Evolutionary conservation across 2,888 invertebrate genomes (phyloP), one percentile per base, ranked within the genome.

Genomic region (Hyposoter dolosus): DNA sequence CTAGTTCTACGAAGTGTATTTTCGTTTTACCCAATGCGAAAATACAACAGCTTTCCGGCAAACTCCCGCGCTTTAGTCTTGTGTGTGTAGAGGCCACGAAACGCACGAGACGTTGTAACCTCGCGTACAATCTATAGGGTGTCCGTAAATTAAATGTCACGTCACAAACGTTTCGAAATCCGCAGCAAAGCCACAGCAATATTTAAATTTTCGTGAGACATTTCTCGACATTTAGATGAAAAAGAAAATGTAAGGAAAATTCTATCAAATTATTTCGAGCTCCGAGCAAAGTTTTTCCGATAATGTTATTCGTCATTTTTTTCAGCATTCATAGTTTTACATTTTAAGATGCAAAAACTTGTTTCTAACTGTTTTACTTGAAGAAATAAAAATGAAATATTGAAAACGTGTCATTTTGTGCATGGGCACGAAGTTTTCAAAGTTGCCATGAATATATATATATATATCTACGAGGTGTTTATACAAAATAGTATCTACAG

Each of bases 1-100:
- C 66, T 65, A n/a, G 23, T 84, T 84, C 84, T 32, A 1, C 63
- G 80, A 80, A 84, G 32, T 32, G 68, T 84, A 84, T 84, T 84
- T 84, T 43, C 69, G 75, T 69, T 47, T 40, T 71, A 43, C 63
- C 47, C 56, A 47, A 53, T 40, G 63, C 47, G 63, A 75, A 74
- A 60, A 69, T 72, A 53, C 75, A 75, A 75, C 56, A 75, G 79
- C 79, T 53, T 17, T 12, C 75, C 40, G 40, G 40, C 40, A 47
- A 75, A 81, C 81, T 81, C 84, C 84, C 84, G 69, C 84, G 80
- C 79, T 69, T 74, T 19, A n/a, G 9, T 66, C 40, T 65, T 45
- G 45, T 47, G 69, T 47, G 40, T 45, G 23, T 63, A 69, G 28
- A 69, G 43, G 43, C 43, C 2, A 56, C 23, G 23, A 56, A 56